Evolutionary conservation across 2,888 invertebrate genomes (phyloP).

Genomic region (Microplitis manilae): DNA sequence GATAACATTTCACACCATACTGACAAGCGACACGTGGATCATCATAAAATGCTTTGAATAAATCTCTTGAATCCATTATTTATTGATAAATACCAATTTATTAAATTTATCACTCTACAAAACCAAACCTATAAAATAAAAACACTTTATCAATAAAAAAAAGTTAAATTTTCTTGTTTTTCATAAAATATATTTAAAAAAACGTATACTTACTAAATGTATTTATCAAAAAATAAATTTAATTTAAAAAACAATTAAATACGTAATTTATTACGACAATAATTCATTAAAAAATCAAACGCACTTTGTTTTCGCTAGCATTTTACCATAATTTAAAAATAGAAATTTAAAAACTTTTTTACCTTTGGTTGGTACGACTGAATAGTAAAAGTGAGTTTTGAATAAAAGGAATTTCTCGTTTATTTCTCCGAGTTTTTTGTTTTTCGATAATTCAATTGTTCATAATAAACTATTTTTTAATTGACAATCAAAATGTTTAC

Average conservation of each 20-base stretch:
- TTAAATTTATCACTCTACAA: background rate
- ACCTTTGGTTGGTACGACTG: constrained; percentile 12
- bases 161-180: background rate
- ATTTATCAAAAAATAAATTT: background rate
- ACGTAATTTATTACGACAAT: background rate
- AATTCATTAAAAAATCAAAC: background rate
- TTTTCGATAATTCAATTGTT: too few relatives aligned
- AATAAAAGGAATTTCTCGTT: background rate
- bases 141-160: background rate
- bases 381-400: background rate
- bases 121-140: background rate
- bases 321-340: background rate
- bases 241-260: background rate
- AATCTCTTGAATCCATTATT: constrained; percentile 33
- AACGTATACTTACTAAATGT: background rate
- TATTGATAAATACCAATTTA: background rate
- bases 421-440: too few relatives aligned
- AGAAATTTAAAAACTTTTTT: background rate
- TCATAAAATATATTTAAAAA: background rate
- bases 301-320: background rate
- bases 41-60: constrained; percentile 53
- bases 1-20: constrained; percentile 86
- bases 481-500: constrained; percentile 40
- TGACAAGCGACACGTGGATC: constrained; percentile 78
- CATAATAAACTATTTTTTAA: background rate